These are phyloP conservation scores for Vimba vimba DNA, from an alignment of 2,113 vertebrate genomes.

Conservation along the genomic window DNA sequence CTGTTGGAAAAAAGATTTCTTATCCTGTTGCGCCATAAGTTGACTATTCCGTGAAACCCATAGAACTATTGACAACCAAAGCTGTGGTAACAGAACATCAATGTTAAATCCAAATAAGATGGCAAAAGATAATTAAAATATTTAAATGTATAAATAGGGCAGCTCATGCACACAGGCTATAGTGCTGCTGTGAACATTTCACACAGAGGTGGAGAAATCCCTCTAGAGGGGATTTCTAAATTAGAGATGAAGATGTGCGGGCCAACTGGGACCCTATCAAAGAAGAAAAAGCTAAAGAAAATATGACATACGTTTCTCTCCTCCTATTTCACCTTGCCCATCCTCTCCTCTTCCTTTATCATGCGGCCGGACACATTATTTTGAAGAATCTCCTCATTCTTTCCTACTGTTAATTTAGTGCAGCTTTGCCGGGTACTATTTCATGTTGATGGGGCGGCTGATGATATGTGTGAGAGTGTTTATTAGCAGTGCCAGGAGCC, in stretches of 20 bases:
- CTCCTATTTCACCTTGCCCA: slow-evolving; percentile 57
- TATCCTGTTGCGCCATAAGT: no score
- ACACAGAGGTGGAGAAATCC: slow-evolving; percentile 36
- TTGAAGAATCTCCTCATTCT: slow-evolving; percentile 59
- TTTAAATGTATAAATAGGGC: slow-evolving; percentile 11
- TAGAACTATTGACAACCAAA: no score
- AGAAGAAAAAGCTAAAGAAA: slow-evolving; percentile 45
- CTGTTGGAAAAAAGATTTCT: no score
- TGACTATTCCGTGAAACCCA: no score
- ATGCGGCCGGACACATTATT: slow-evolving; percentile 49
- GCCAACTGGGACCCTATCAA: slow-evolving; percentile 38
- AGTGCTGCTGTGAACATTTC: background rate
- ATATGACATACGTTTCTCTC: slow-evolving; percentile 44
- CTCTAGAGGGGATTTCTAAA: slow-evolving; percentile 54
- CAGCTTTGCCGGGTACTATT: slow-evolving; percentile 46
- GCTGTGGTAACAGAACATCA: background rate
- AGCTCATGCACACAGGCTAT: background rate
- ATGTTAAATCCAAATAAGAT: background rate
- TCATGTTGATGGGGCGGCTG: slow-evolving; percentile 51
- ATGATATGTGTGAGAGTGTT: slow-evolving; percentile 56
- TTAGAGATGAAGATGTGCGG: slow-evolving; percentile 53
- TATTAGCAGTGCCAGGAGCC: slow-evolving; percentile 52
- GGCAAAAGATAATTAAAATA: background rate
- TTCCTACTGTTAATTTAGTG: slow-evolving; percentile 52
- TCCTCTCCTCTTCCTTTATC: slow-evolving; percentile 56